Evolutionary conservation across 1,140 invertebrate genomes (phyloP), one percentile per base, ranked within the genome.

Genomic region (Pinna nobilis): DNA sequence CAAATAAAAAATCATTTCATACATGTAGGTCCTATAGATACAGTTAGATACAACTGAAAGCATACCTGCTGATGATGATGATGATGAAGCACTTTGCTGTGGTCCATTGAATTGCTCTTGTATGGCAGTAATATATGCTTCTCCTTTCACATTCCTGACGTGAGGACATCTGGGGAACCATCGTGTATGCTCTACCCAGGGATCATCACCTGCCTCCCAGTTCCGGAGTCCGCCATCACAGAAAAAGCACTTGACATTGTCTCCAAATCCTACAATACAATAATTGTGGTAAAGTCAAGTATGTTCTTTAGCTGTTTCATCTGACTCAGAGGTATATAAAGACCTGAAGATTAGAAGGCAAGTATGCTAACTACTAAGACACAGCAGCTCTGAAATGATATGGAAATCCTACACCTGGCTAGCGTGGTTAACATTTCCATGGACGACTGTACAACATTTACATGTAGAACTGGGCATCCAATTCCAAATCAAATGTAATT

Each of bases 161-260:
- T 44, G 59, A 2, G 51, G 32, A 70, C 80, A 82, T 2, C 63
- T 23, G 1, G 75, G 75, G 57, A 76, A 80, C 59, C 78, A 80
- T 6, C 69, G 41, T 13, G 77, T 78, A 70, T 83, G 82, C 47
- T 83, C 80, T 11, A 72, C 55, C 61, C 68, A 80, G 15, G 80
- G 78, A 47, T 81, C 68, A 47, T 82, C 82, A 3, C 67, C 69
- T 0, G 68, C 55, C 6, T 76, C 57, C 82, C 82, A 83, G 44
- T 78, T 73, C 28, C 64, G 59, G 49, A 83, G 66, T 11, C 61
- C 60, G 7, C 72, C 78, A 51, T 77, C 64, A 60, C 82, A 83
- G 57, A 67, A 76, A 53, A 79, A 81, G 35, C 82, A 83, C 13
- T 71, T 78, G 15, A 78, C 75, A 41, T 66, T 61, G 64, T 83